A percentile compares a stretch with the other conserved stretches of the same genome.
Evolutionary conservation across 2,113 vertebrate genomes (phyloP).

Genomic region (Calyptommatus sinebrachiatus): DNA sequence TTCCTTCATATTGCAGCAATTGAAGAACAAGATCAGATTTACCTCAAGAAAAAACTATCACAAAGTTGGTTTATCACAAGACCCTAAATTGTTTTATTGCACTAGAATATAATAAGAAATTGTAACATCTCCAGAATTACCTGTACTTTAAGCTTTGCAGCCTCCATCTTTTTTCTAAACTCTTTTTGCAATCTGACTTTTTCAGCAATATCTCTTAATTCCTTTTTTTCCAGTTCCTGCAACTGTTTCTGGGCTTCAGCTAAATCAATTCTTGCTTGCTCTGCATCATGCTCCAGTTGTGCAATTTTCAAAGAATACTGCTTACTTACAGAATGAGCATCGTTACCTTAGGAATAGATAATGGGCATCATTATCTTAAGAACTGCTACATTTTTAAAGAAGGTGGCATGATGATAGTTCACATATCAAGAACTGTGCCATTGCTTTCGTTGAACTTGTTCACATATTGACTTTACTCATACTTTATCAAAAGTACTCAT

Average conservation of each 20-base stretch:
- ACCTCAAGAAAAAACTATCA: background rate
- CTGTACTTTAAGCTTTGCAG: slow-evolving; percentile 76
- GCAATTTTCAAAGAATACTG: slow-evolving; percentile 75
- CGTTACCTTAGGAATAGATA: slow-evolving; percentile 69
- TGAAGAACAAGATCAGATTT: background rate
- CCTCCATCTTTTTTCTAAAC: slow-evolving; percentile 74
- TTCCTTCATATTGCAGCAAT: background rate
- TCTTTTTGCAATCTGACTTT: slow-evolving; percentile 73
- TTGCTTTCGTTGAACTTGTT: background rate
- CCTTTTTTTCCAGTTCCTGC: slow-evolving; percentile 73
- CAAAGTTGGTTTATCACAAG: background rate
- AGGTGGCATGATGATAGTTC: background rate
- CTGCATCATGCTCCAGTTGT: slow-evolving; percentile 72
- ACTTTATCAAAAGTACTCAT: too few species aligned
- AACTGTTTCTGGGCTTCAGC: slow-evolving; percentile 72
- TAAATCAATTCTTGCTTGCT: slow-evolving; percentile 71
- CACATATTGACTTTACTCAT: too few species aligned
- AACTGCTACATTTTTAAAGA: background rate
- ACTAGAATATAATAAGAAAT: background rate
- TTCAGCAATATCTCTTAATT: slow-evolving; percentile 68
- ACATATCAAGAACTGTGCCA: background rate
- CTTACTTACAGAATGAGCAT: slow-evolving; percentile 74
- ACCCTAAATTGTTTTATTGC: background rate
- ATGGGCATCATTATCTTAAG: background rate
- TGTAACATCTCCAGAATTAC: slow-evolving; percentile 49